These are phyloP conservation scores for Dugesia japonica DNA, from an alignment of 2,888 invertebrate species.

Conservation along the genomic window DNA sequence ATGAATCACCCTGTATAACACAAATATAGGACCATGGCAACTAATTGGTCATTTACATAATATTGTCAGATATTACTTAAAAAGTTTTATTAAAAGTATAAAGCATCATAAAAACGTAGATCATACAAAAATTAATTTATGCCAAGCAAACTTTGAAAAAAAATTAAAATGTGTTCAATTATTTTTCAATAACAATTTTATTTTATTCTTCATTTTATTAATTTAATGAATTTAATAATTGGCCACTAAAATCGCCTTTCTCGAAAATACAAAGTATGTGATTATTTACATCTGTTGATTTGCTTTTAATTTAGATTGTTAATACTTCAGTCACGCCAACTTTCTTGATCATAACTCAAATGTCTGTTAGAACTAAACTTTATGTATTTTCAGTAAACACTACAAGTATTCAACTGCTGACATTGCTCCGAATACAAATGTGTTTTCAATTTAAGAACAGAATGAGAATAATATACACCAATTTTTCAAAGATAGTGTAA, in stretches of 20 bases:
- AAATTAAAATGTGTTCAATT: too few relatives aligned
- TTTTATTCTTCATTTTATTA: background rate
- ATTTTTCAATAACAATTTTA: too few relatives aligned
- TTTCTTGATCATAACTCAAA: conserved; percentile 9
- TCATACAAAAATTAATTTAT: too few relatives aligned
- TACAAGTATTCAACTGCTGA: background rate
- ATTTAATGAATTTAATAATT: background rate
- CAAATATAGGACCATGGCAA: too few relatives aligned
- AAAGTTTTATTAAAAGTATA: too few relatives aligned
- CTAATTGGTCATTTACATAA: too few relatives aligned
- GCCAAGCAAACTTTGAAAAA: too few relatives aligned
- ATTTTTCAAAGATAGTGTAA: conserved; percentile 10
- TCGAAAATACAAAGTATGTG: conserved; percentile 6
- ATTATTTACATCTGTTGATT: conserved; percentile 11
- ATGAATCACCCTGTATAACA: too few relatives aligned
- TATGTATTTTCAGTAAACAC: background rate
- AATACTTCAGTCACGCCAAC: background rate
- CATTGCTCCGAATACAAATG: background rate
- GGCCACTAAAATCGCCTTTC: conserved; percentile 2
- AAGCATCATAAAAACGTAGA: too few relatives aligned
- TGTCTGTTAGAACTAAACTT: background rate
- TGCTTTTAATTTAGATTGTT: conserved; percentile 4
- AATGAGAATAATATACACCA: background rate
- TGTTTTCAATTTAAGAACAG: conserved; percentile 4
- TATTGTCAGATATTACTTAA: too few relatives aligned